Conservation (phyloP, 1,140 invertebrate genomes). For the Solen grandis region DNA sequence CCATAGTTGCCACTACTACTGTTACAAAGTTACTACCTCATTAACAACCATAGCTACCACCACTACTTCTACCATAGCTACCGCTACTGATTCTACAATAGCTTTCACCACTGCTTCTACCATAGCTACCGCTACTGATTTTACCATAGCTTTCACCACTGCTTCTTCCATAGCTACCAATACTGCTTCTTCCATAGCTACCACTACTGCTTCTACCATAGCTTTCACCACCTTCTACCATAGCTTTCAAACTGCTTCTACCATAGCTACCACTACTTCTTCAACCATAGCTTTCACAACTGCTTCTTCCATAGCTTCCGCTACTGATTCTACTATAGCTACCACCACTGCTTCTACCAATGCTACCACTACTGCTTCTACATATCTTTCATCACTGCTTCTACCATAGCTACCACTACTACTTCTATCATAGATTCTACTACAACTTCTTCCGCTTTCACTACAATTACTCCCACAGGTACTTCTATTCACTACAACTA, state of each 20-base stretch:
- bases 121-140: neutral
- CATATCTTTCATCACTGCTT: neutral
- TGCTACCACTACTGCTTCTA: slow-evolving; percentile 1
- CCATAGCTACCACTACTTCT: neutral
- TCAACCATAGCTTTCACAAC: neutral
- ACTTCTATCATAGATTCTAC: no score
- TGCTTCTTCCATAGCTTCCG: neutral
- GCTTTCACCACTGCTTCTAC: neutral
- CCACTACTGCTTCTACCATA: neutral
- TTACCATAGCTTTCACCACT: neutral
- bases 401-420: no score
- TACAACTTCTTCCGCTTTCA: no score
- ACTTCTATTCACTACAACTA: no score
- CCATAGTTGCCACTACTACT: neutral
- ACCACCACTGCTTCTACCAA: neutral
- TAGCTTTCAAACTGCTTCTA: neutral
- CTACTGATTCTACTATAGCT: neutral
- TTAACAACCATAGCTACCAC: neutral
- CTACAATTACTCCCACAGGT: no score
- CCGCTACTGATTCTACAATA: no score
- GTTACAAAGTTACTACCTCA: neutral
- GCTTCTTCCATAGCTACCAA: neutral
- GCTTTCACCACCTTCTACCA: neutral
- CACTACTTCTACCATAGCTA: no score
- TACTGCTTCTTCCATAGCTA: neutral